phyloP scores from a whole-genome alignment of 2,113 vertebrate genomes.

The Varanus salvator region DNA sequence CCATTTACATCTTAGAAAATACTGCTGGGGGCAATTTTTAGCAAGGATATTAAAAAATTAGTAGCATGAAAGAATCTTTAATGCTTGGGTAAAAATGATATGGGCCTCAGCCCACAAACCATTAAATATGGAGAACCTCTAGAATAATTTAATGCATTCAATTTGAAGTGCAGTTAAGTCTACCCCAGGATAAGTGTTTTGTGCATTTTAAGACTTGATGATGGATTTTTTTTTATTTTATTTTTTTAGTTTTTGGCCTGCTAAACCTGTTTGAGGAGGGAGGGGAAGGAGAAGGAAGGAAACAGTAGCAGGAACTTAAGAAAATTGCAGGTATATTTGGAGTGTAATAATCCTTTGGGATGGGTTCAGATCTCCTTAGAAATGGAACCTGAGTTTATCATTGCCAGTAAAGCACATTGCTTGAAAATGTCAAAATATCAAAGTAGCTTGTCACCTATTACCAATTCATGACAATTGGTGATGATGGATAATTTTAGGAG shows the following conservation, averaged over 20 bases:
- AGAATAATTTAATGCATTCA: constrained; percentile 8
- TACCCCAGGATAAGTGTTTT: not conserved
- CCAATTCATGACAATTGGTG: constrained; percentile 9
- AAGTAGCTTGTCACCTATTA: constrained; percentile 22
- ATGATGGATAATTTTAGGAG: constrained; percentile 24
- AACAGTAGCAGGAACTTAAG: not conserved
- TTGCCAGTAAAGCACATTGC: constrained; percentile 10
- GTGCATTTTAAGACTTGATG: constrained; percentile 12
- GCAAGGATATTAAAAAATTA: constrained; percentile 20
- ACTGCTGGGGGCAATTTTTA: not conserved
- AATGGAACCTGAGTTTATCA: not conserved
- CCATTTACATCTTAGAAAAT: not conserved
- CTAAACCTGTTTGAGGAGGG: not conserved
- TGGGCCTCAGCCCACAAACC: constrained; percentile 11
- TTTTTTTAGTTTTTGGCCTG: not conserved
- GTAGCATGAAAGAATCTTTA: not conserved
- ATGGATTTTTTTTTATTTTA: not conserved
- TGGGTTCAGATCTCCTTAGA: constrained; percentile 14
- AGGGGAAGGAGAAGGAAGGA: not conserved
- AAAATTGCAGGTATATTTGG: constrained; percentile 11
- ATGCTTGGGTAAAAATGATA: constrained; percentile 5
- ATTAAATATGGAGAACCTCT: constrained; percentile 16
- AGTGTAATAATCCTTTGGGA: not conserved
- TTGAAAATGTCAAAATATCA: constrained; percentile 9
- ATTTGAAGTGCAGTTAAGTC: constrained; percentile 7